A percentile compares a stretch with the other conserved stretches of the same genome.
phyloP scores from a whole-genome alignment of 1,140 invertebrate species.

The Papilio glaucus region DNA sequence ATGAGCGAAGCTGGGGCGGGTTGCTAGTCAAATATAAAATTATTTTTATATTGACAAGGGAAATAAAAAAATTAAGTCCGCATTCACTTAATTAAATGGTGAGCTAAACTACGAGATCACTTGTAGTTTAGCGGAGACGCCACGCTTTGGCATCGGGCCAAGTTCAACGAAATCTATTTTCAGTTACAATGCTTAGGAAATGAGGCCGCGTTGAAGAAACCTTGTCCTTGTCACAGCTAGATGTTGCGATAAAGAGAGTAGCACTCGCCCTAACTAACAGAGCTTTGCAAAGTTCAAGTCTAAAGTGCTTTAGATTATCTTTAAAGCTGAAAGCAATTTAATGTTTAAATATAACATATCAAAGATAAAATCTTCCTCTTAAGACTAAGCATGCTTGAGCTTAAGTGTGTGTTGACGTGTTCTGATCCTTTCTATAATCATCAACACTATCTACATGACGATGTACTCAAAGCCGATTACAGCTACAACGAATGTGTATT shows the following conservation, averaged over 20 bases:
- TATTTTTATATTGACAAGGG: background rate
- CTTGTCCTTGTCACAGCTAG: slow-evolving; percentile 37
- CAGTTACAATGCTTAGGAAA: slow-evolving; percentile 39
- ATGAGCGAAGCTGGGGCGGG: too few relatives aligned
- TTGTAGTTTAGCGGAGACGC: slow-evolving; percentile 14
- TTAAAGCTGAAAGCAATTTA: background rate
- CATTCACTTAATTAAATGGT: slow-evolving; percentile 27
- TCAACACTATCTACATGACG: too few relatives aligned
- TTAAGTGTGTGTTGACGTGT: background rate
- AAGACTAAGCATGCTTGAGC: background rate
- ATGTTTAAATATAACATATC: slow-evolving; percentile 24
- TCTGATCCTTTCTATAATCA: background rate
- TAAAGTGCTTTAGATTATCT: slow-evolving; percentile 31
- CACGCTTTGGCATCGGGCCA: slow-evolving; percentile 29
- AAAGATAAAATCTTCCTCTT: background rate
- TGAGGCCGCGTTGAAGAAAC: slow-evolving; percentile 36
- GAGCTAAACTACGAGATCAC: slow-evolving; percentile 27
- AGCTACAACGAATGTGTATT: background rate
- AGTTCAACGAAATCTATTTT: slow-evolving; percentile 39
- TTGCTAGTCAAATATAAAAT: background rate
- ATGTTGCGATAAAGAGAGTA: slow-evolving; percentile 38
- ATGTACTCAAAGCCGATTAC: background rate
- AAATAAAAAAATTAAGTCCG: slow-evolving; percentile 6
- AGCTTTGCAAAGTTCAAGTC: slow-evolving; percentile 30
- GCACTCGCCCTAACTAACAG: slow-evolving; percentile 36